Percentiles rank a stretch among this genome's conserved stretches.
Evolutionary conservation across 1,140 invertebrate genomes (phyloP).

Genomic region (Ceratina japonica): DNA sequence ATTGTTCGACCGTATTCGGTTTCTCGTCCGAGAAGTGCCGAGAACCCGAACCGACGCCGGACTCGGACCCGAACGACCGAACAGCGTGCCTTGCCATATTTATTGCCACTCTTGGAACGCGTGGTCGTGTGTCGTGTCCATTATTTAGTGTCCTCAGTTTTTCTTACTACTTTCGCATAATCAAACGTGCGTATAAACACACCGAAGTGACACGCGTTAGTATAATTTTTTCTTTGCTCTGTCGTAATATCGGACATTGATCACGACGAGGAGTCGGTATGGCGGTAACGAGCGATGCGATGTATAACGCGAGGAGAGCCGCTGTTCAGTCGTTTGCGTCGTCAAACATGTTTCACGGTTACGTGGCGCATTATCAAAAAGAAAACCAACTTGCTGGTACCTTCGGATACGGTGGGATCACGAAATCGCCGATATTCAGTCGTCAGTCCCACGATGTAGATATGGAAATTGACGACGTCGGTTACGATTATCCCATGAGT

Average conservation of each 20-base stretch:
- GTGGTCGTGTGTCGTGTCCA: constrained; percentile 4
- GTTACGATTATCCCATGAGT: constrained; percentile 41
- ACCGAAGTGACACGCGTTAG: neutral
- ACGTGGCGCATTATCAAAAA: constrained; percentile 57
- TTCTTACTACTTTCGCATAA: neutral
- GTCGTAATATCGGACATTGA: neutral
- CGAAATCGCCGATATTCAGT: neutral
- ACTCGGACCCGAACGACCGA: no score
- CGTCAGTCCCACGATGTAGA: constrained; percentile 38
- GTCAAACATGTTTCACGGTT: constrained; percentile 71
- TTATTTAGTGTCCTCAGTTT: constrained; percentile 12
- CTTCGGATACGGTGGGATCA: constrained; percentile 7
- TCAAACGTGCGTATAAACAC: neutral
- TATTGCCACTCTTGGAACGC: neutral
- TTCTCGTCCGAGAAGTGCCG: neutral
- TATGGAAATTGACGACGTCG: constrained; percentile 71
- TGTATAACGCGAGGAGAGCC: constrained; percentile 37
- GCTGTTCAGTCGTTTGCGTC: constrained; percentile 64
- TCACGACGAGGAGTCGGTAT: constrained; percentile 41
- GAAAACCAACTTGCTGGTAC: constrained; percentile 34
- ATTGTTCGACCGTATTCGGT: constrained; percentile 22
- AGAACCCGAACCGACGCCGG: neutral
- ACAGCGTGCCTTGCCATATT: constrained; percentile 15
- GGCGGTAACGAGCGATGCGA: constrained; percentile 57
- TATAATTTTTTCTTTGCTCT: neutral